Conservation (phyloP, 2,888 invertebrate genomes). For the Pollenia griseotomentosa region DNA sequence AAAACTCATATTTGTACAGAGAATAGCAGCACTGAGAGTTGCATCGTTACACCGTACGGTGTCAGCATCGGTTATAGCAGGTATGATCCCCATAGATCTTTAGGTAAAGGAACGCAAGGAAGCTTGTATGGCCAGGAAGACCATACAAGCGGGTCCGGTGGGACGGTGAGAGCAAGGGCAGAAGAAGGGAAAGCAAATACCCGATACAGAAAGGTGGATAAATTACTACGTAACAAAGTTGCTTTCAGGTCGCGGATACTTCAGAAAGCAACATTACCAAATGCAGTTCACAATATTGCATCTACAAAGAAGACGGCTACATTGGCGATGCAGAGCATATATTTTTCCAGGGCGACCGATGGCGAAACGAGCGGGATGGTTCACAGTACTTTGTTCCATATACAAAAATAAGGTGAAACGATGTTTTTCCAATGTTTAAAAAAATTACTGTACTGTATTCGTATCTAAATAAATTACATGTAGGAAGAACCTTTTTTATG, state of each 20-base stretch:
- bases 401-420: too few species aligned
- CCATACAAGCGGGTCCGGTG: neutral
- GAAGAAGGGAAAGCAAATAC: too few species aligned
- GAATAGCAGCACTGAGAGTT: constrained; percentile 2
- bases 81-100: constrained; percentile 23
- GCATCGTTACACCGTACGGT: constrained; percentile 23
- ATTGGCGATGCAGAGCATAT: neutral
- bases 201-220: neutral
- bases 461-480: too few species aligned
- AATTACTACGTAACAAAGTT: neutral
- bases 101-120: neutral
- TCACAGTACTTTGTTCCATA: too few species aligned
- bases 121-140: neutral
- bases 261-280: neutral
- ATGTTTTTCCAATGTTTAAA: too few species aligned
- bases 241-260: neutral
- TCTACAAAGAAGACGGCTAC: neutral
- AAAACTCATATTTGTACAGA: neutral
- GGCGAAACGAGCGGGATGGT: too few species aligned
- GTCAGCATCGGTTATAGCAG: neutral
- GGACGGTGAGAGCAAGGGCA: neutral
- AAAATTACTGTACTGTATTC: too few species aligned
- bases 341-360: neutral
- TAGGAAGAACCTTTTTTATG: too few species aligned
- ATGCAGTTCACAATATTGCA: too few species aligned